Conservation (phyloP, 2,113 vertebrate genomes). For the Diglossa brunneiventris region DNA sequence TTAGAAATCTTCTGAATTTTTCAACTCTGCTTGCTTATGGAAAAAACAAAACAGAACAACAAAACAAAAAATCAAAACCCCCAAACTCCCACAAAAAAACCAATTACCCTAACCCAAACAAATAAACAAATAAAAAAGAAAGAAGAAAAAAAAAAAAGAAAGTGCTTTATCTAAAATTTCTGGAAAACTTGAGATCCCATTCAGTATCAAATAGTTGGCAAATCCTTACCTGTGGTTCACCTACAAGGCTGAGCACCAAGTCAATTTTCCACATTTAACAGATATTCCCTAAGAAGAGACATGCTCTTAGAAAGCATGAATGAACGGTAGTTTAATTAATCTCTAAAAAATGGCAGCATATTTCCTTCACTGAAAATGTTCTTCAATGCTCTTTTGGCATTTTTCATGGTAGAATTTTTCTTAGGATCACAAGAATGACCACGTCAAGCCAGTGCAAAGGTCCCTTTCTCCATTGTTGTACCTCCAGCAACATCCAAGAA, state of each 20-base stretch:
- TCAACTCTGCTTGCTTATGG: background rate
- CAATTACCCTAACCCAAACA: background rate
- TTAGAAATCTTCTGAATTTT: background rate
- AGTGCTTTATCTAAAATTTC: background rate
- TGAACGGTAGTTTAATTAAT: background rate
- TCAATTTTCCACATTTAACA: background rate
- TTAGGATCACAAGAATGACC: background rate
- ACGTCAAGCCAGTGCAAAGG: background rate
- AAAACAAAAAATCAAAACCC: background rate
- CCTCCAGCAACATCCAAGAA: background rate
- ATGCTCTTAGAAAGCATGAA: background rate
- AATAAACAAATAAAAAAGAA: background rate
- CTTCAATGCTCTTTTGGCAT: background rate
- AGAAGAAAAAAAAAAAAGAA: background rate
- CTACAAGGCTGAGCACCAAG: background rate
- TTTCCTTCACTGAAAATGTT: background rate
- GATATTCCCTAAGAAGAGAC: background rate
- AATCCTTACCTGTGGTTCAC: background rate
- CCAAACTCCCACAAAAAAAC: background rate
- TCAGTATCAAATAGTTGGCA: background rate
- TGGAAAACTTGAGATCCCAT: background rate
- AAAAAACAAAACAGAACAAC: background rate
- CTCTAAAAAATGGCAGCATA: background rate
- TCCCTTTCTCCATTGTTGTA: background rate
- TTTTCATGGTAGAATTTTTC: background rate